phyloP scores from a whole-genome alignment of 1,140 invertebrate genomes.

The Dendroctonus ponderosae region DNA sequence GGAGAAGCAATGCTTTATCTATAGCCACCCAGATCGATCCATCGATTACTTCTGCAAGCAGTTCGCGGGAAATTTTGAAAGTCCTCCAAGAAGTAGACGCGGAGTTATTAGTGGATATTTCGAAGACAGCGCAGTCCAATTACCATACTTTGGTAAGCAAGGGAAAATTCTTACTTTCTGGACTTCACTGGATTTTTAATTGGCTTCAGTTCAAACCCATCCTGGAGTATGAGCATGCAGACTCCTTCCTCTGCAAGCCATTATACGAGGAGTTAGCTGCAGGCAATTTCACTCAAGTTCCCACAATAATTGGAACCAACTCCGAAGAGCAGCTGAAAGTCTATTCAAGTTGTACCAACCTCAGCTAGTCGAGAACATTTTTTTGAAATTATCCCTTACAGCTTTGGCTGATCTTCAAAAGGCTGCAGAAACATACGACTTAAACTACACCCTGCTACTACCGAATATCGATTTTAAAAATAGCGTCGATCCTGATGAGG shows the following conservation, averaged over 20 bases:
- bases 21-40: slow-evolving; percentile 8
- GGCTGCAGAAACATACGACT: neutral
- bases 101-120: slow-evolving; percentile 1
- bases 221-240: slow-evolving; percentile 18
- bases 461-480: slow-evolving; percentile 24
- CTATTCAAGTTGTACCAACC: neutral
- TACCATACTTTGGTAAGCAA: no score
- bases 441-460: slow-evolving; percentile 1
- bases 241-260: slow-evolving; percentile 13
- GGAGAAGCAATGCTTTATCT: neutral
- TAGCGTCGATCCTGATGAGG: slow-evolving; percentile 26
- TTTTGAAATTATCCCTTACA: neutral
- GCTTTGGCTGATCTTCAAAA: neutral
- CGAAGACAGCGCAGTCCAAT: no score
- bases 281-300: slow-evolving; percentile 41
- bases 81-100: slow-evolving; percentile 12
- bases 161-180: no score
- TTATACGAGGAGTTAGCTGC: slow-evolving; percentile 22
- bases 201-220: slow-evolving; percentile 20
- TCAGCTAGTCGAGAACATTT: neutral
- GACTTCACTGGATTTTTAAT: neutral
- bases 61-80: slow-evolving; percentile 7
- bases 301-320: slow-evolving; percentile 42
- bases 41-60: neutral
- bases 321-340: slow-evolving; percentile 35